Evolutionary conservation across 1,140 invertebrate genomes (phyloP).

Genomic region (Saxidomus purpurata): DNA sequence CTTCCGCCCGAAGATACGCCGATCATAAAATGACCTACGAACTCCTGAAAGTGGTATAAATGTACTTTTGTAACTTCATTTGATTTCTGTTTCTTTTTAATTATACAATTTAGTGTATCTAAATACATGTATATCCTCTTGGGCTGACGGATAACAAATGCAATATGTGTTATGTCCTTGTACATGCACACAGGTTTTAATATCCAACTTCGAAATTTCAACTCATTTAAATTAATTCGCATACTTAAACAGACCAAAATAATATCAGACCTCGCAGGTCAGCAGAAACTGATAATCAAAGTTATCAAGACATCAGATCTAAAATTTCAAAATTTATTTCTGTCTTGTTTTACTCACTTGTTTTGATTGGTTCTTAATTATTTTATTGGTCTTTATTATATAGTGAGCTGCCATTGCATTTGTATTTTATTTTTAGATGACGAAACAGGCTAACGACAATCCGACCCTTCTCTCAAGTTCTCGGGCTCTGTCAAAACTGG

Average conservation of each 20-base stretch:
- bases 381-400: background rate
- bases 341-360: background rate
- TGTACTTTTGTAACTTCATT: background rate
- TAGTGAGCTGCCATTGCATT: background rate
- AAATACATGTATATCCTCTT: background rate
- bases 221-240: no score
- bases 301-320: background rate
- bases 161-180: background rate
- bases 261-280: no score
- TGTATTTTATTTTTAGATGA: background rate
- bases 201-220: no score
- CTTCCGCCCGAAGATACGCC: background rate
- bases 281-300: background rate
- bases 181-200: no score
- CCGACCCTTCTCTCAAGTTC: background rate
- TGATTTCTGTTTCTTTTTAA: background rate
- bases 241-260: no score
- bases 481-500: background rate
- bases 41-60: conserved; percentile 12
- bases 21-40: conserved; percentile 44
- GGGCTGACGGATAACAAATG: background rate
- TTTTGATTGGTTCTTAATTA: background rate
- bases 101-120: background rate
- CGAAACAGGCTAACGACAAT: background rate
- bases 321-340: background rate